Conservation (phyloP, 2,113 vertebrate genomes). For the Symphodus melops region DNA sequence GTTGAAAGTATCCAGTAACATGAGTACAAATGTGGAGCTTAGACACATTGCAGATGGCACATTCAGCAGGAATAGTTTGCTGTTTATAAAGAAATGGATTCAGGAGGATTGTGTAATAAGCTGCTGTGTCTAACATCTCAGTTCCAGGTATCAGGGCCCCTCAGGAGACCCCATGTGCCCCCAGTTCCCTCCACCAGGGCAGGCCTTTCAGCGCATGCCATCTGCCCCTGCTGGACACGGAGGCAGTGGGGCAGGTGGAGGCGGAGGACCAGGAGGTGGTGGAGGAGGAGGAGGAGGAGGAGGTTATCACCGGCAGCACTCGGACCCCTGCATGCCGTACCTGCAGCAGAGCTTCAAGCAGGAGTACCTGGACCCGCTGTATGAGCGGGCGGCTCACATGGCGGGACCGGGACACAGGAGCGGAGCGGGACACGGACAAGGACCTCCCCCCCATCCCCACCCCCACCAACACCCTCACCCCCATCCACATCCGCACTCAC, state of each 20-base stretch:
- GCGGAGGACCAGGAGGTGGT: conserved; percentile 45
- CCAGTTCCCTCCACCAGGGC: conserved; percentile 85
- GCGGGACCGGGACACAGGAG: conserved; percentile 55
- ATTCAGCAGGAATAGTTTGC: too few species aligned
- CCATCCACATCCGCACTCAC: conserved; percentile 57
- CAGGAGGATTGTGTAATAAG: neutral
- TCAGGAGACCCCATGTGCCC: conserved; percentile 86
- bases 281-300: conserved; percentile 31
- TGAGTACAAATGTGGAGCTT: too few species aligned
- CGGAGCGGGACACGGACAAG: conserved; percentile 41
- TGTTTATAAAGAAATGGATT: too few species aligned
- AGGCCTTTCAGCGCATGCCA: conserved; percentile 85
- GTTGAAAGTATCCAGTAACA: too few species aligned
- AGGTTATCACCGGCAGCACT: conserved; percentile 86
- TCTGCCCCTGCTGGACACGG: conserved; percentile 71
- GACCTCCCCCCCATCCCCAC: conserved; percentile 14
- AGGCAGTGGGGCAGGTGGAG: conserved; percentile 41
- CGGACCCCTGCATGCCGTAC: conserved; percentile 89
- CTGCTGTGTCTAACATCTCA: conserved; percentile 47
- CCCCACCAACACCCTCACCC: conserved; percentile 44
- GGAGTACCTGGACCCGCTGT: conserved; percentile 89
- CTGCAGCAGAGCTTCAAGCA: conserved; percentile 93
- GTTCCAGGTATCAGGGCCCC: conserved; percentile 86
- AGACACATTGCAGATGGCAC: too few species aligned
- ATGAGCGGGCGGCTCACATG: conserved; percentile 84